Percentiles rank a stretch among this genome's conserved stretches.
These are phyloP conservation scores for Synergus laeviventris DNA, from an alignment of 2,888 invertebrate genomes.

Conservation along the genomic window DNA sequence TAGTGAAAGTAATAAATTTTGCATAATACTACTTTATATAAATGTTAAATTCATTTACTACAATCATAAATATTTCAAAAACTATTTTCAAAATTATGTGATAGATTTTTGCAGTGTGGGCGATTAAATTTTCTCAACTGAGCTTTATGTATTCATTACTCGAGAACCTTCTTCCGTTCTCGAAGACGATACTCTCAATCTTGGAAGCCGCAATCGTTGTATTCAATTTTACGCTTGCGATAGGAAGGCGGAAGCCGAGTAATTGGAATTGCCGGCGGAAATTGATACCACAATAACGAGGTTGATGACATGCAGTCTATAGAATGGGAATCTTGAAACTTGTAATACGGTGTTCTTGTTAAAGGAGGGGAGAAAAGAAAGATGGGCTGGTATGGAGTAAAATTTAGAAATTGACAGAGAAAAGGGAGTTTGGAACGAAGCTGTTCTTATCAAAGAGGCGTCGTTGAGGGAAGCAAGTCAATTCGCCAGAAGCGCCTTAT, in stretches of 20 bases:
- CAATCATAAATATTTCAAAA: background rate
- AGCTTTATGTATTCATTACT: too few species aligned
- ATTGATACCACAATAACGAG: conserved; percentile 65
- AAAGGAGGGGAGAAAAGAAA: conserved; percentile 47
- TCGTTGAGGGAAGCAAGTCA: conserved; percentile 65
- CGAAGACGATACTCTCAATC: conserved; percentile 23
- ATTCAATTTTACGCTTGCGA: conserved; percentile 43
- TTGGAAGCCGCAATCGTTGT: conserved; percentile 36
- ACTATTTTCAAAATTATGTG: background rate
- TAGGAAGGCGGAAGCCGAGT: conserved; percentile 51
- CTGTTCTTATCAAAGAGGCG: conserved; percentile 60
- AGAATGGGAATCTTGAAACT: conserved; percentile 45
- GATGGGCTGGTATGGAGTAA: conserved; percentile 24
- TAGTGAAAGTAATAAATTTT: background rate
- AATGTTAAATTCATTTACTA: background rate
- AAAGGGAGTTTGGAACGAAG: conserved; percentile 31
- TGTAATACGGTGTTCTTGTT: conserved; percentile 50
- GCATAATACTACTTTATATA: background rate
- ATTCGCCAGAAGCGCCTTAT: conserved; percentile 71
- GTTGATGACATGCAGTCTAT: conserved; percentile 60
- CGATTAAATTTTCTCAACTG: too few species aligned
- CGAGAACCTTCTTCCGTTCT: conserved; percentile 5
- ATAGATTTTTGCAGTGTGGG: too few species aligned
- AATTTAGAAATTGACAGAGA: conserved; percentile 24
- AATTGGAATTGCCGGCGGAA: conserved; percentile 63